Evolutionary conservation across 2,113 vertebrate species (phyloP).

Genomic region (Lepus timidus): DNA sequence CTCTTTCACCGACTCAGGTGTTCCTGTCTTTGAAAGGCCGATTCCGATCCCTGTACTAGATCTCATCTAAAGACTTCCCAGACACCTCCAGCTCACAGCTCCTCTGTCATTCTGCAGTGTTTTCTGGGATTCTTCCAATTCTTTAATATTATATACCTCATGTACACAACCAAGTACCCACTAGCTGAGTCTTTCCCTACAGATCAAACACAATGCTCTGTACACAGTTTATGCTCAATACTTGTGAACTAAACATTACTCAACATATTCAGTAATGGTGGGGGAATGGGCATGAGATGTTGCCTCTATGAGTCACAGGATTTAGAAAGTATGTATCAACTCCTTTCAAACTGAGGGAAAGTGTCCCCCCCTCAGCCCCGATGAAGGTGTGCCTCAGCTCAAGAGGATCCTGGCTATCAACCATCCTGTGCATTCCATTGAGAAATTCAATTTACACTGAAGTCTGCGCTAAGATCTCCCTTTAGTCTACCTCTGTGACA

Average conservation of each 20-base stretch:
- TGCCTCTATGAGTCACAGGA: neutral
- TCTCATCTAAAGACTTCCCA: neutral
- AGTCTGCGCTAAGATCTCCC: neutral
- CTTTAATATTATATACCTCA: neutral
- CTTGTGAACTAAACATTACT: neutral
- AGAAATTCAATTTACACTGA: neutral
- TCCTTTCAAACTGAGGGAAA: neutral
- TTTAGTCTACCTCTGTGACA: neutral
- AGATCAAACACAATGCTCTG: neutral
- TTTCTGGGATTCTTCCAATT: neutral
- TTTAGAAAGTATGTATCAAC: neutral
- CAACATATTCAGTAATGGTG: neutral
- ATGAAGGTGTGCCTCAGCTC: neutral
- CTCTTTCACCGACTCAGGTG: neutral
- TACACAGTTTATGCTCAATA: neutral
- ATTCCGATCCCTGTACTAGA: neutral
- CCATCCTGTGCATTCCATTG: neutral
- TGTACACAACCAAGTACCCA: neutral
- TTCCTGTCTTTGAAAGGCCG: neutral
- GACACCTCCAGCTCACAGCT: neutral
- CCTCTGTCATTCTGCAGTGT: neutral
- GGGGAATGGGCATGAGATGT: neutral
- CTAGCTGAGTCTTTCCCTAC: neutral
- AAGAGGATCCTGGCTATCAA: neutral
- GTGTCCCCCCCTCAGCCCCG: neutral